phyloP scores from a whole-genome alignment of 1,140 invertebrate species.

The Battus philenor region DNA sequence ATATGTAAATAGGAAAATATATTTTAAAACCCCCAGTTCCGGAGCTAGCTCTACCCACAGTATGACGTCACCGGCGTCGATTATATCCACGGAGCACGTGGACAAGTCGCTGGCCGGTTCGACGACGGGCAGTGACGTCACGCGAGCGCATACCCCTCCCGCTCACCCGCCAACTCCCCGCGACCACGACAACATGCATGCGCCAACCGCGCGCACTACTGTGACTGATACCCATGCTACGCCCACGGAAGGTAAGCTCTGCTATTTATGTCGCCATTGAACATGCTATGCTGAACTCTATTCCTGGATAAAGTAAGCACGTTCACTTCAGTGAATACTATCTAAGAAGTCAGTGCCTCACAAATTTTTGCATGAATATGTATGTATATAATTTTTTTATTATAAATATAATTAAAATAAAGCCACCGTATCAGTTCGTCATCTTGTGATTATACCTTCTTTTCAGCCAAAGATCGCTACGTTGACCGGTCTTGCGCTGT shows the following conservation, averaged over 20 bases:
- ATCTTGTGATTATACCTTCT: too few relatives aligned
- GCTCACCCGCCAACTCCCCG: slow-evolving; percentile 34
- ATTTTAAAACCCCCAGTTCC: slow-evolving; percentile 29
- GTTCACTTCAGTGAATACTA: too few relatives aligned
- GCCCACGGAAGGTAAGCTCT: slow-evolving; percentile 51
- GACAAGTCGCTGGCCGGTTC: slow-evolving; percentile 36
- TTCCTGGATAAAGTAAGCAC: too few relatives aligned
- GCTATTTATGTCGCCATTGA: too few relatives aligned
- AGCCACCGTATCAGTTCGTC: too few relatives aligned
- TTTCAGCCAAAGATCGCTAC: too few relatives aligned
- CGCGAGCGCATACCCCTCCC: slow-evolving; percentile 13
- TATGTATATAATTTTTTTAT: too few relatives aligned
- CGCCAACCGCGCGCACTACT: slow-evolving; percentile 41
- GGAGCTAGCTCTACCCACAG: slow-evolving; percentile 58
- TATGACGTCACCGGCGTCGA: slow-evolving; percentile 50
- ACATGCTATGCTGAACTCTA: too few relatives aligned
- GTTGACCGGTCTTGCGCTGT: too few relatives aligned
- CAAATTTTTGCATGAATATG: too few relatives aligned
- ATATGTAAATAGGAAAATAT: background rate
- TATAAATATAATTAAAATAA: too few relatives aligned
- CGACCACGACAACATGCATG: slow-evolving; percentile 61
- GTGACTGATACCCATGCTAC: slow-evolving; percentile 45
- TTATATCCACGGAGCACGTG: slow-evolving; percentile 41
- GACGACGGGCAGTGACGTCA: slow-evolving; percentile 21
- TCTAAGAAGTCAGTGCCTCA: too few relatives aligned